A percentile compares a stretch with the other conserved stretches of the same genome.
These are phyloP conservation scores for Chloroceryle inda DNA, from an alignment of 2,797 vertebrate species.

Conservation along the genomic window DNA sequence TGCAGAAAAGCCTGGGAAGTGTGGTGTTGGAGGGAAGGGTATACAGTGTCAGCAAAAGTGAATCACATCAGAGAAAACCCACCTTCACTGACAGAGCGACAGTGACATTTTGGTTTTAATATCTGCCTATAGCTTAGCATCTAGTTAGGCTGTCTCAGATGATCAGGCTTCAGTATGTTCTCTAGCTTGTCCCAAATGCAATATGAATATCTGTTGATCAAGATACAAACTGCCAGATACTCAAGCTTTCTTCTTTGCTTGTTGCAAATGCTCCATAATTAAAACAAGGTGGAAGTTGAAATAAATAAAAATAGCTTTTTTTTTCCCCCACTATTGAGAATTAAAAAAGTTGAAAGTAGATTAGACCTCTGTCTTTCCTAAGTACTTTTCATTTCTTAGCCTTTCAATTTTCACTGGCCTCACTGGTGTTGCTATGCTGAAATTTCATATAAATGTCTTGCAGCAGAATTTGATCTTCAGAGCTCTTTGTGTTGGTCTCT, in stretches of 20 bases:
- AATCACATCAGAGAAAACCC: background rate
- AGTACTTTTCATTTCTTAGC: background rate
- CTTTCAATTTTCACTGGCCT: background rate
- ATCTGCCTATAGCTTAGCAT: background rate
- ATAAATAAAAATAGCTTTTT: background rate
- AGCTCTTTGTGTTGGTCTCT: slow-evolving; percentile 4
- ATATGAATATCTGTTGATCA: background rate
- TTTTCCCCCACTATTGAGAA: background rate
- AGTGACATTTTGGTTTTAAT: background rate
- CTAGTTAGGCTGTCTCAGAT: background rate
- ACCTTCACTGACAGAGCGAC: background rate
- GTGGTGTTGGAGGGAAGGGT: background rate
- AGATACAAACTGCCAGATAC: background rate
- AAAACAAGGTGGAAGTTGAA: background rate
- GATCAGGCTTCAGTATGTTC: background rate
- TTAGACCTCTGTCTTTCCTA: background rate
- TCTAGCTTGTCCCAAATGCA: background rate
- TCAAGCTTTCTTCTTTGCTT: background rate
- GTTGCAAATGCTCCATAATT: background rate
- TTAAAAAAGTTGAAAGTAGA: background rate
- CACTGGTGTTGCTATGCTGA: background rate
- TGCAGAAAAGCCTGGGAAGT: background rate
- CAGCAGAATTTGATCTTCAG: background rate
- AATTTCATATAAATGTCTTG: slow-evolving; percentile 5
- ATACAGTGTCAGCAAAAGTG: background rate